Base-by-base conservation (phyloP, 2,113 vertebrate genomes). In the Microtus pennsylvanicus region DNA sequence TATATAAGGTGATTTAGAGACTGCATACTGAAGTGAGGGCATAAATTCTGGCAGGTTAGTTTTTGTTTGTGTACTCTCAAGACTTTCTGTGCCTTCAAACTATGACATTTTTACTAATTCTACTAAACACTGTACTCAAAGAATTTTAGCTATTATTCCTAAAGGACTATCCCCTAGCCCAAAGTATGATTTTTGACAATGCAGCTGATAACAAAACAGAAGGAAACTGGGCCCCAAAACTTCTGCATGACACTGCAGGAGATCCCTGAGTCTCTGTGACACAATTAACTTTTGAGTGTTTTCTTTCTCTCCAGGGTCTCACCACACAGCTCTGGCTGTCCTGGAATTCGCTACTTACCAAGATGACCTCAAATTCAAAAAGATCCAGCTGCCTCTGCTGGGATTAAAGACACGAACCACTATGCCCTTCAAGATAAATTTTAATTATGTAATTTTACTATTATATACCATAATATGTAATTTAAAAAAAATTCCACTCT, bases 81-180 rank as follows among this genome's bases (percentile, higher is more conserved):
- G 63, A 45, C 42, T 78, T 70, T 90, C 52, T 81, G 30, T 75
- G 85, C 35, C 58, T 94, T 94, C 50, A 38, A 63, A 86, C 91
- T 95, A 89, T 7, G 94, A 61, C 21, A 69, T 28, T 22, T 92
- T 76, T 17, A 45, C 35, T 75, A 65, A 93, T 58, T 96, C 26
- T 69, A 82, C 47, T 42, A 87, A 96, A 97, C n/a, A n/a, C 55
- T 72, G 28, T 52, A 45, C 72, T 80, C 85, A 81, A 2, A 50
- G 69, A 94, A 74, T 87, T 94, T 95, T 77, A 86, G 67, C 35
- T 92, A 69, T 5, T 87, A 94, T 13, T 24, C 87, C 45, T 96
- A 91, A 89, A 92, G 13, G 90, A 9, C 45, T 50, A 47, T 89
- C 33, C 38, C 95, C 69, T n/a, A 87, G 61, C 26, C 50, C 35